These are phyloP conservation scores for Hetaerina titia DNA, from an alignment of 2,888 invertebrate species.

Conservation along the genomic window DNA sequence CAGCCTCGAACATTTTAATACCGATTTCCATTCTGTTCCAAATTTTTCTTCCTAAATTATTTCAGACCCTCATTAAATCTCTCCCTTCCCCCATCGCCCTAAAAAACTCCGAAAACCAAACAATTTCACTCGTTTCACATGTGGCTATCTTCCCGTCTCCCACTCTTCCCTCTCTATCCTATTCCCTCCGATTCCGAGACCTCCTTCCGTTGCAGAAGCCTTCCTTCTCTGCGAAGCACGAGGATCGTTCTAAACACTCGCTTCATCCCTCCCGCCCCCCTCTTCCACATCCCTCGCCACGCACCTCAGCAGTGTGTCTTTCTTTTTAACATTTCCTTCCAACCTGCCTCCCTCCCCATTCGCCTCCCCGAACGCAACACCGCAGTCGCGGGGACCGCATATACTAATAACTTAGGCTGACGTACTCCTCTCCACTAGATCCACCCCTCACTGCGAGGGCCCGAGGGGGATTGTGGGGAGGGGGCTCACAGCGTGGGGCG, in stretches of 20 bases:
- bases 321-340: not conserved
- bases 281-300: too few species aligned
- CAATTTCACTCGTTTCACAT: not conserved
- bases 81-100: not conserved
- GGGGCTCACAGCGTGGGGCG: not conserved
- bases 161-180: not conserved
- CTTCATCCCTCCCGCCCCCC: not conserved
- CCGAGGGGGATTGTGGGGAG: too few species aligned
- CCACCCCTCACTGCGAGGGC: too few species aligned
- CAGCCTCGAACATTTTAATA: not conserved
- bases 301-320: not conserved
- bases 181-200: slow-evolving; percentile 26
- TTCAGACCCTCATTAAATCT: not conserved
- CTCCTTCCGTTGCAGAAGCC: too few species aligned
- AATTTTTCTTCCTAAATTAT: not conserved
- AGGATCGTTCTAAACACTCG: not conserved
- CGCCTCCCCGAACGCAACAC: not conserved
- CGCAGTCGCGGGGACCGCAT: not conserved
- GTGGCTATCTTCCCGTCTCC: too few species aligned
- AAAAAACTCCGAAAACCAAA: slow-evolving; percentile 23
- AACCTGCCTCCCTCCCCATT: not conserved
- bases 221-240: not conserved
- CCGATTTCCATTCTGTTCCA: not conserved
- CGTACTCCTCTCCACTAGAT: slow-evolving; percentile 22
- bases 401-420: slow-evolving; percentile 58